Conservation (phyloP, 2,797 vertebrate species). For the Gallirallus australis region DNA sequence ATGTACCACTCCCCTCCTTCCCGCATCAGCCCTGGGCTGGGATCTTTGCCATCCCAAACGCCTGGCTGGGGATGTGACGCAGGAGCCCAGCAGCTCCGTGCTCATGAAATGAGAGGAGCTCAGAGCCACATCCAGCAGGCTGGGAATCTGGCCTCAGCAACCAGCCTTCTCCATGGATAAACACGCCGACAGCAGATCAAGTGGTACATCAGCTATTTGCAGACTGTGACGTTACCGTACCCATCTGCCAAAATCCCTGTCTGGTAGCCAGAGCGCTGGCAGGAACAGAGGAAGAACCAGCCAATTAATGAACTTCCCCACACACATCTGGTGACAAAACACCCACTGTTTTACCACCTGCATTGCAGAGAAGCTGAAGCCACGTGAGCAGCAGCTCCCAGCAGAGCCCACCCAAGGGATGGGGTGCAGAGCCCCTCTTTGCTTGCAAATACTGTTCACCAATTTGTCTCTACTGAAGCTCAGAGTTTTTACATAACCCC, state of each 20-base stretch:
- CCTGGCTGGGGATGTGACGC: background rate
- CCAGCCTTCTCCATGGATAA: background rate
- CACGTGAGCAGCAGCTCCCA: background rate
- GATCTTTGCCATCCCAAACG: background rate
- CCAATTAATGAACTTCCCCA: conserved; percentile 13
- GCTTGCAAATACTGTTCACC: background rate
- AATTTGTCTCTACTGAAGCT: background rate
- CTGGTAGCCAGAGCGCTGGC: background rate
- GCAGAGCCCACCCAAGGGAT: background rate
- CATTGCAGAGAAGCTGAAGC: background rate
- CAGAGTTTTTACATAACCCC: background rate
- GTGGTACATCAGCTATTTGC: background rate
- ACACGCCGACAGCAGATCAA: background rate
- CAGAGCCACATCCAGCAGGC: background rate
- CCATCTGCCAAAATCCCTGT: background rate
- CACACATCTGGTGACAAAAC: background rate
- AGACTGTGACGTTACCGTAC: background rate
- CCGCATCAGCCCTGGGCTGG: background rate
- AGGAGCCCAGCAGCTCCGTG: background rate
- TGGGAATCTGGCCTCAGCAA: background rate
- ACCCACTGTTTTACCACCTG: background rate
- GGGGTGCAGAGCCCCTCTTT: background rate
- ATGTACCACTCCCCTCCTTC: background rate
- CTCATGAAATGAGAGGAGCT: accelerated
- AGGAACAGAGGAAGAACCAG: background rate